These are phyloP conservation scores for Diorhabda elongata DNA, from an alignment of 1,140 invertebrate genomes.

Conservation along the genomic window DNA sequence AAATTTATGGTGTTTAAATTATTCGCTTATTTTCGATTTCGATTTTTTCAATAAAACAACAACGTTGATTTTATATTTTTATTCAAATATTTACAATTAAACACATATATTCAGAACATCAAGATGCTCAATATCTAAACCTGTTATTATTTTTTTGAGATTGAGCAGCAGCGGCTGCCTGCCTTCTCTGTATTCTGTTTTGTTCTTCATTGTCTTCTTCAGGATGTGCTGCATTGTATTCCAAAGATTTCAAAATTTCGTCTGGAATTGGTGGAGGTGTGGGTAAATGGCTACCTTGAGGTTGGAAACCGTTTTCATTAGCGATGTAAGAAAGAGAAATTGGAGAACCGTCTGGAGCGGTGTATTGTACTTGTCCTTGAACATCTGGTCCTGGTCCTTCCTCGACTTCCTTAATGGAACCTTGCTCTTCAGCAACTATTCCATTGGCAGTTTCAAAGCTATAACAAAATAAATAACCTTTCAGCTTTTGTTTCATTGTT, in stretches of 20 bases:
- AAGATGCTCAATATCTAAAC: neutral
- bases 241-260: conserved; percentile 49
- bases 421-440: conserved; percentile 59
- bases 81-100: neutral
- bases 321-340: conserved; percentile 53
- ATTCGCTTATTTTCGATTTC: no score
- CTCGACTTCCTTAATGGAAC: conserved; percentile 53
- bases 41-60: no score
- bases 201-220: conserved; percentile 30
- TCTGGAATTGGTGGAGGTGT: conserved; percentile 56
- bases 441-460: conserved; percentile 70
- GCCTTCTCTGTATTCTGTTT: neutral
- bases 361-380: conserved; percentile 47
- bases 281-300: conserved; percentile 56
- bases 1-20: no score
- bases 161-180: neutral
- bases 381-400: conserved; percentile 39
- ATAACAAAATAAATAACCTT: neutral
- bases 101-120: neutral
- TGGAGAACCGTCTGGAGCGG: conserved; percentile 52
- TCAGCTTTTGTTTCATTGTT: no score
- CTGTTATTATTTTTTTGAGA: neutral
- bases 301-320: conserved; percentile 56
- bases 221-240: conserved; percentile 52
- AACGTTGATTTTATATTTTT: neutral